Conservation (phyloP, 2,888 invertebrate genomes). For the Alentia gelatinosa region DNA sequence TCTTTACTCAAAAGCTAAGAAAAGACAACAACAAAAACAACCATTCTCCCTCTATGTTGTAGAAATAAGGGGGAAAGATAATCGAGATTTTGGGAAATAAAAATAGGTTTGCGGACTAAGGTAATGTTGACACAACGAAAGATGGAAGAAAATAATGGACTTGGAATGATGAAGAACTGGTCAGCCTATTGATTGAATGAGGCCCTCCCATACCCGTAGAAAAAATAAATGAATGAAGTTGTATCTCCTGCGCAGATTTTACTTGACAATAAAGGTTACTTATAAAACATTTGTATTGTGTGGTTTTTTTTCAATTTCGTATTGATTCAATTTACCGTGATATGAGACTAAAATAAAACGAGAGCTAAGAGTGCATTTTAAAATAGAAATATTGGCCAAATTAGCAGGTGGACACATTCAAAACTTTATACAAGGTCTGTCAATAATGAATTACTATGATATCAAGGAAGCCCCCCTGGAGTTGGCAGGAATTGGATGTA, state of each 20-base stretch:
- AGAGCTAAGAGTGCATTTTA: too few species aligned
- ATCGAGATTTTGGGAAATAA: not conserved
- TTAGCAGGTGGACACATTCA: too few species aligned
- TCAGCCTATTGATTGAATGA: not conserved
- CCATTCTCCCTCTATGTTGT: not conserved
- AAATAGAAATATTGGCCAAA: too few species aligned
- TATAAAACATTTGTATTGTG: not conserved
- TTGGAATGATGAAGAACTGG: not conserved
- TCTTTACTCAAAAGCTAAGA: not conserved
- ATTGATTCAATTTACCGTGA: too few species aligned
- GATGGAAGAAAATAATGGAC: not conserved
- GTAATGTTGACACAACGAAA: not conserved
- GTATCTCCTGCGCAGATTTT: conserved; percentile 37
- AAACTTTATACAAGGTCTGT: too few species aligned
- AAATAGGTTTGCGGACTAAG: not conserved
- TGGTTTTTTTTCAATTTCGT: not conserved
- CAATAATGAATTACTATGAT: too few species aligned
- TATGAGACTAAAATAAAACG: too few species aligned
- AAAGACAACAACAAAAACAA: not conserved
- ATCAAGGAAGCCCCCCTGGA: too few species aligned
- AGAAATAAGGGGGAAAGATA: not conserved
- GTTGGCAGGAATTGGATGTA: too few species aligned
- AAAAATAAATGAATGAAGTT: not conserved
- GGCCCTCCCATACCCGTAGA: too few species aligned
- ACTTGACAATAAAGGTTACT: conserved; percentile 42